phyloP scores from a whole-genome alignment of 2,113 vertebrate species.

The Paratilapia polleni region DNA sequence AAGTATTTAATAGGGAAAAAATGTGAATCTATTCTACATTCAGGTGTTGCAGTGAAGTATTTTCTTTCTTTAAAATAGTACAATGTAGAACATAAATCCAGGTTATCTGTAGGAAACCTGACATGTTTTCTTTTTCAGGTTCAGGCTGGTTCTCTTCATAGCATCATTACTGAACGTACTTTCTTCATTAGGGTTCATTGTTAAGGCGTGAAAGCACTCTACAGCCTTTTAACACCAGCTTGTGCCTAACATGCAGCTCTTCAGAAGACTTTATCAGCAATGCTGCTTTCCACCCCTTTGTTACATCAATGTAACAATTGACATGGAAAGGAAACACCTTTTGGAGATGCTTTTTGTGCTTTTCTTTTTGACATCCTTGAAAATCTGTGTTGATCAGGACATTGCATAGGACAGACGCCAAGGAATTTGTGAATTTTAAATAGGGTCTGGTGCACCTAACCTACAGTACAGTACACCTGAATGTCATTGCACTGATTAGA shows the following conservation, averaged over 20 bases:
- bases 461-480: constrained; percentile 4
- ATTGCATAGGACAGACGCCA: not conserved
- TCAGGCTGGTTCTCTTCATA: not conserved
- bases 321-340: not conserved
- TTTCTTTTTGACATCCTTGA: not conserved
- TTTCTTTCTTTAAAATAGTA: not conserved
- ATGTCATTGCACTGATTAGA: constrained; percentile 51
- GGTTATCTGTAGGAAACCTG: not conserved
- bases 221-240: not conserved
- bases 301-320: not conserved
- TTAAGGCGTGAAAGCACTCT: not conserved
- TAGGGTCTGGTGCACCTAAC: not conserved
- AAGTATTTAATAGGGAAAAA: not conserved
- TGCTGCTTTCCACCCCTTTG: not conserved
- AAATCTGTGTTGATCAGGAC: not conserved
- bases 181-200: not conserved
- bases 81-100: not conserved
- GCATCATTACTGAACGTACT: not conserved
- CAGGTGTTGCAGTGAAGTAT: not conserved
- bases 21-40: not conserved
- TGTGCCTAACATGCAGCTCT: not conserved
- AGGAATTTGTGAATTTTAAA: constrained; percentile 3
- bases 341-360: not conserved
- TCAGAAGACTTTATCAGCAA: not conserved
- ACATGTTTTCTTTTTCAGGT: not conserved